phyloP scores from a whole-genome alignment of 2,113 vertebrate species.

The Oryzias javanicus region DNA sequence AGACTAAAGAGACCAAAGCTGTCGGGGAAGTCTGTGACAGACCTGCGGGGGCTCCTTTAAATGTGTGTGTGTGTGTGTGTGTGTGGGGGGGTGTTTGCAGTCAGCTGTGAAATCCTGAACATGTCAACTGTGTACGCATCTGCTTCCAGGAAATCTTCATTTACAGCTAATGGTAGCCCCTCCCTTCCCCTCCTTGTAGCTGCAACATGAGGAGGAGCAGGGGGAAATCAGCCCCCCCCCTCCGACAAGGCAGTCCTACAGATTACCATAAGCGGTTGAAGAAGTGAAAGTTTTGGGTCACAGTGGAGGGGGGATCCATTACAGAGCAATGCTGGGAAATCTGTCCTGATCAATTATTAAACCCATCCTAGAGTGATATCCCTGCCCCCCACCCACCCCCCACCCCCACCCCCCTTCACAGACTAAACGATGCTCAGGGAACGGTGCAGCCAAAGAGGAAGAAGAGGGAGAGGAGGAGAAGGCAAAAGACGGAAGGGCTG shows the following conservation, averaged over 20 bases:
- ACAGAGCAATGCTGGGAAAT: conserved; percentile 40
- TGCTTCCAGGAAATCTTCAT: no score
- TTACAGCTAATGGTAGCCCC: no score
- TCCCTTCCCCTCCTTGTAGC: no score
- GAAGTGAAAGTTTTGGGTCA: conserved; percentile 4
- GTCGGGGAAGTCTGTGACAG: conserved; percentile 7
- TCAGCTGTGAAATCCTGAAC: no score
- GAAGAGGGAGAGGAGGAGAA: neutral
- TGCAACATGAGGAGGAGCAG: no score
- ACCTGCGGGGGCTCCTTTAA: neutral
- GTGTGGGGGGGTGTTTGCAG: no score
- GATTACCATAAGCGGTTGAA: no score
- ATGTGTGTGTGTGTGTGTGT: no score
- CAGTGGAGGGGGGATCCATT: conserved; percentile 40
- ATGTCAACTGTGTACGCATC: no score
- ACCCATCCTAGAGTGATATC: conserved; percentile 16
- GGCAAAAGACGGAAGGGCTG: conserved; percentile 18
- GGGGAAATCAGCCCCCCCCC: no score
- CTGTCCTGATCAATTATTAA: conserved; percentile 56
- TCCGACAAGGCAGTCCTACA: no score
- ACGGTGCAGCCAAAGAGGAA: neutral
- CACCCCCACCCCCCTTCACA: conserved; percentile 2
- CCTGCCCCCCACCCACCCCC: conserved; percentile 12
- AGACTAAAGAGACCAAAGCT: conserved; percentile 16
- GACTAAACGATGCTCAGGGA: conserved; percentile 29